Conservation (phyloP, 2,797 vertebrate species). For the Tenualosa thibaudeaui region DNA sequence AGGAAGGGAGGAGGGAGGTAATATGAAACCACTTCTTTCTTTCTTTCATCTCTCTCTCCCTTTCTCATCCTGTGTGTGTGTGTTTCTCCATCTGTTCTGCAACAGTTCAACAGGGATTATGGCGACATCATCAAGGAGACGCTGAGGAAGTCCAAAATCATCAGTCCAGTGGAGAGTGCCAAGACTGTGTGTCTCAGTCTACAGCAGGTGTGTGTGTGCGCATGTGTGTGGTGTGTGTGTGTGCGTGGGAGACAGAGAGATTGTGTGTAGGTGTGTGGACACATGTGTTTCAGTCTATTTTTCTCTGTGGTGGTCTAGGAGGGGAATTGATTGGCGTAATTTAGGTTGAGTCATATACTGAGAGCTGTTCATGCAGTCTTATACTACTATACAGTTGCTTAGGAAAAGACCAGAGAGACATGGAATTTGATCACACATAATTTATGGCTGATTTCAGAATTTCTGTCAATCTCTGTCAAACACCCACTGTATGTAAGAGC, state of each 20-base stretch:
- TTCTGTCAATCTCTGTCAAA: too few species aligned
- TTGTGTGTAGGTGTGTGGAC: conserved; percentile 26
- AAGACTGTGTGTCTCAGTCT: conserved; percentile 81
- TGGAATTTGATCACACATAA: neutral
- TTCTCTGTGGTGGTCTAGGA: neutral
- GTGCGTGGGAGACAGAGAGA: conserved; percentile 32
- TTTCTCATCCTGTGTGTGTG: neutral
- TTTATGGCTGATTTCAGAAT: too few species aligned
- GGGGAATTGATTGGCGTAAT: conserved; percentile 3
- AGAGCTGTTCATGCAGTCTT: neutral
- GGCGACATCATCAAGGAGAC: conserved; percentile 92
- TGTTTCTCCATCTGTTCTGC: neutral
- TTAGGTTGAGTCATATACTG: neutral
- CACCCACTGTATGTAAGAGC: too few species aligned
- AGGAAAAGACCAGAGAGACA: neutral
- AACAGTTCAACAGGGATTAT: conserved; percentile 83
- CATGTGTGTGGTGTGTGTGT: conserved; percentile 1
- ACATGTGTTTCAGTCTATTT: conserved; percentile 61
- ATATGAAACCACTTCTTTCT: neutral
- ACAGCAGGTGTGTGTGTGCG: conserved; percentile 79
- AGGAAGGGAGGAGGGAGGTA: neutral
- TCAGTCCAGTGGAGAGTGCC: conserved; percentile 78
- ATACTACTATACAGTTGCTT: neutral
- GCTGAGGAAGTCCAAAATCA: conserved; percentile 75
- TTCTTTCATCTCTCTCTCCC: neutral